Base-by-base conservation (phyloP, 2,113 vertebrate species). In the Echinops telfairi region DNA sequence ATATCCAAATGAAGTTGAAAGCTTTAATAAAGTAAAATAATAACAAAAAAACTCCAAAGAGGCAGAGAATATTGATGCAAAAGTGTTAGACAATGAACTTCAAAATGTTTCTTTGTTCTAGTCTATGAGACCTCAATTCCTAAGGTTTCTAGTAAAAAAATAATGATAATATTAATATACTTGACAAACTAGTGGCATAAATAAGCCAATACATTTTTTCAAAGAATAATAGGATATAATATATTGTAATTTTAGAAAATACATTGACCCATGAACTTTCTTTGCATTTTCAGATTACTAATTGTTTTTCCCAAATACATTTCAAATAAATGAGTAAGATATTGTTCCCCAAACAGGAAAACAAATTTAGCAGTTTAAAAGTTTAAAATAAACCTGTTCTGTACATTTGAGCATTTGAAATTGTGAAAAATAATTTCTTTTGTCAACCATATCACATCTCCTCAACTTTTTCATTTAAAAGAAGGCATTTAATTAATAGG, bases 351-450 rank as follows among this genome's bases (percentile, higher is more conserved):
- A 62, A 85, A 22, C 38, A 31, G 27, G 53, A 10, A 76, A 89
- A 31, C 16, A 84, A 83, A 83, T 80, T 91, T 91, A 88, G 0
- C 23, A 85, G 16, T 68, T 15, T 81, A 25, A 12, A 76, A 76
- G n/a, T 25, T 71, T 71, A 31, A 71, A n/a, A 36, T 57, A 36
- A 47, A 75, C 27, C 3, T 6, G 2, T 0, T 68, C 4, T 86
- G 1, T 79, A 60, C 70, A 77, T 57, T 77, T 64, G 27, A 83
- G 87, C 29, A 27, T n/a, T 78, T 36, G 78, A 86, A 92, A 90
- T 79, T 84, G 68, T 64, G 16, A 77, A 92, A 88, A 86, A 76
- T 29, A 79, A 75, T 87, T 93, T 53, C 47, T 53, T 53, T 86
- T 4, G 66, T 85, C 31, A 88, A 36, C 1, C 58, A 70, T 0